phyloP scores from a whole-genome alignment of 2,113 vertebrate genomes.

The Amblyopsis rosae region DNA sequence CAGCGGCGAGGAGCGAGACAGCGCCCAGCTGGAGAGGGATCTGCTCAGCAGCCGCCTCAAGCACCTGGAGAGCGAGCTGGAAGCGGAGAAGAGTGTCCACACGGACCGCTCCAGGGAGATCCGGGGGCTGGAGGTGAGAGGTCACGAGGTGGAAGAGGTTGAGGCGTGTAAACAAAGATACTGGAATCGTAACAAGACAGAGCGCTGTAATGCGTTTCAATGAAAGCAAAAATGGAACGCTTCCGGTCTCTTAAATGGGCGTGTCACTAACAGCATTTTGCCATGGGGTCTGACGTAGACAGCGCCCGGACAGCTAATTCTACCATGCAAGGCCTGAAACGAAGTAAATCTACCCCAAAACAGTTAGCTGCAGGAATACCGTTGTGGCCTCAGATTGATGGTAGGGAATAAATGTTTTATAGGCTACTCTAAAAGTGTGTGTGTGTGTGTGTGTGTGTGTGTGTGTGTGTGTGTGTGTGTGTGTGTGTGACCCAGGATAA shows the following conservation, averaged over 20 bases:
- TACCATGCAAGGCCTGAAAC: too few relatives aligned
- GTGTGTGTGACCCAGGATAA: conserved; percentile 76
- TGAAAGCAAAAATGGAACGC: too few relatives aligned
- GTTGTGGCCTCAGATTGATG: too few relatives aligned
- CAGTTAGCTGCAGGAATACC: too few relatives aligned
- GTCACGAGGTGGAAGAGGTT: background rate
- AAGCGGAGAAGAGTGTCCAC: conserved; percentile 80
- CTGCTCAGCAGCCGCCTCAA: conserved; percentile 85
- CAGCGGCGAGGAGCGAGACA: conserved; percentile 83
- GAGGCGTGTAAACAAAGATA: background rate
- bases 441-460: background rate
- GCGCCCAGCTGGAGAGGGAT: conserved; percentile 83
- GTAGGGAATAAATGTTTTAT: too few relatives aligned
- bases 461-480: background rate
- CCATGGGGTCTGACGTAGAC: too few relatives aligned
- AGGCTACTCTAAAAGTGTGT: too few relatives aligned
- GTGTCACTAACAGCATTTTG: too few relatives aligned
- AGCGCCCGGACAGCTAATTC: too few relatives aligned
- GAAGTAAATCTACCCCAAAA: too few relatives aligned
- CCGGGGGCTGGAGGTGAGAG: conserved; percentile 85
- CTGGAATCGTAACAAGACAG: conserved; percentile 5
- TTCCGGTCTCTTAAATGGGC: too few relatives aligned
- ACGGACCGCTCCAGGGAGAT: conserved; percentile 83
- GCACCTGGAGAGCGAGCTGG: conserved; percentile 83
- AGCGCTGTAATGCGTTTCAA: too few relatives aligned